Base-by-base conservation (phyloP, 2,113 vertebrate genomes). In the Glaucomys volans region DNA sequence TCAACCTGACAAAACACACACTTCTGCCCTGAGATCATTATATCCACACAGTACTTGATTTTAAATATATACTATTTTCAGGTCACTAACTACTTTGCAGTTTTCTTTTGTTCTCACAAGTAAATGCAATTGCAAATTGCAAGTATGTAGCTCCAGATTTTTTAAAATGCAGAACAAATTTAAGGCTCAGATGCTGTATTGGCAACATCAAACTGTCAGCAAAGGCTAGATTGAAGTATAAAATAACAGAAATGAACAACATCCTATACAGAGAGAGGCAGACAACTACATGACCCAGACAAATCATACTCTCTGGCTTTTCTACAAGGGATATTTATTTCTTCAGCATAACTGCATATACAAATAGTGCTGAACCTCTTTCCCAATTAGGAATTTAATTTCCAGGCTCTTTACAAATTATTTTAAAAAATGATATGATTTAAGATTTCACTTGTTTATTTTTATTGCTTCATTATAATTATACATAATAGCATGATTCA, bases 51-150 rank as follows among this genome's bases (percentile, higher is more conserved):
- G 77, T 69, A 67, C 62, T 52, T 84, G 10, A 64, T 67, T 95
- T 40, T 82, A 50, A 95, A 86, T 88, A 92, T 69, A 26, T 62
- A 62, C 9, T 57, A 22, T 57, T 57, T 57, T 57, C 74, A 87
- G 50, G 57, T 87, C 54, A 96, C 81, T 87, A 92, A 92, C 52
- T 87, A 71, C 64, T 96, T 88, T 93, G 5, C 30, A 52, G 26
- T 72, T 96, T 94, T 26, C 30, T 95, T 96, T 57, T 92, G 66
- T 74, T 90, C 89, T 82, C 91, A 77, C 14, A 92, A 91, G 86
- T 91, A 85, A 83, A 42, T 94, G 69, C 35, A 94, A 44, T 72
- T 97, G 44, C 4, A 91, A 95, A 93, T 83, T 96, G 20, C 47
- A 96, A 91, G n/a, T 64, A 6, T 66, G 83, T 62, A 52, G 40